Conservation (phyloP, 2,113 vertebrate species). For the Mesoclemmys tuberculata region DNA sequence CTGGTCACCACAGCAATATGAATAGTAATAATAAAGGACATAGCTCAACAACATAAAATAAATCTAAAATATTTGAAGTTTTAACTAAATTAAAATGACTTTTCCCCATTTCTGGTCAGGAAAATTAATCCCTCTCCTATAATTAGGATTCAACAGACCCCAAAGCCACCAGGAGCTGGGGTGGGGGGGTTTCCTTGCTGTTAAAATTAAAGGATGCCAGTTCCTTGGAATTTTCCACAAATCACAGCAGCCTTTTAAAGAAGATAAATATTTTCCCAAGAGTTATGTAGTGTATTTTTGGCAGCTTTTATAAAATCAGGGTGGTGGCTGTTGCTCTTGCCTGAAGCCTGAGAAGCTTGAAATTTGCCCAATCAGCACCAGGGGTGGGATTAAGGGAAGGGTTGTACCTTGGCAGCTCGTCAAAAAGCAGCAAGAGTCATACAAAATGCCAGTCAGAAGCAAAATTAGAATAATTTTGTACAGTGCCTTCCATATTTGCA, state of each 20-base stretch:
- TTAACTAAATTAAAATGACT: not conserved
- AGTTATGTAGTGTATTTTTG: not conserved
- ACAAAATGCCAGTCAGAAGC: not conserved
- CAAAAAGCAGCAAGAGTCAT: not conserved
- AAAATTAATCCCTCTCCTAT: not conserved
- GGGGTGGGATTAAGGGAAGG: not conserved
- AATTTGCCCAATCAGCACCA: not conserved
- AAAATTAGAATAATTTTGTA: not conserved
- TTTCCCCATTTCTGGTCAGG: not conserved
- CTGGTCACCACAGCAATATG: not conserved
- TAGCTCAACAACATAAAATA: not conserved
- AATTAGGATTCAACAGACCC: rapidly evolving
- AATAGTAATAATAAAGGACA: not conserved
- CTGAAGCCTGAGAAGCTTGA: not conserved
- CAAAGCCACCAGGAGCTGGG: not conserved
- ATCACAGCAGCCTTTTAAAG: not conserved
- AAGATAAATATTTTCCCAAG: not conserved
- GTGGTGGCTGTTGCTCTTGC: not conserved
- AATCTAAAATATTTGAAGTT: not conserved
- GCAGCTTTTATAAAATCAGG: not conserved
- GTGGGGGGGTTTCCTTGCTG: not conserved
- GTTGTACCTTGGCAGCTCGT: not conserved
- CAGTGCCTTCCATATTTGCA: not conserved
- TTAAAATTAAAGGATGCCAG: not conserved
- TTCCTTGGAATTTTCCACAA: not conserved